phyloP scores from a whole-genome alignment of 2,888 invertebrate species.

The Lithophane semibrunnea region DNA sequence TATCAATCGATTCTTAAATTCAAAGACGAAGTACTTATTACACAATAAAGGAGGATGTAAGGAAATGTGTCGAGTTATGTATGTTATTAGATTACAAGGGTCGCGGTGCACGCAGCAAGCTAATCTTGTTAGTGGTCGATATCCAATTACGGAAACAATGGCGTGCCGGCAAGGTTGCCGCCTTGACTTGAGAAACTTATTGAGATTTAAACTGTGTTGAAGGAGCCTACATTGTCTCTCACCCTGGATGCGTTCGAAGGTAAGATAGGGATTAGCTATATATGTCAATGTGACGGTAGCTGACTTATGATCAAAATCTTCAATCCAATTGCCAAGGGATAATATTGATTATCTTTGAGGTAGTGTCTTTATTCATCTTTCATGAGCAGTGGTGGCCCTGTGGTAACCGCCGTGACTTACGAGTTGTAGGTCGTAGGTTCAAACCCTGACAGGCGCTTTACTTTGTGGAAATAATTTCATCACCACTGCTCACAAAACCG shows the following conservation, averaged over 20 bases:
- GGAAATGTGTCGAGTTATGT: conserved; percentile 60
- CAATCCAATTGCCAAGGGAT: background rate
- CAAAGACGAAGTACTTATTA: conserved; percentile 11
- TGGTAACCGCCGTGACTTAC: too few species aligned
- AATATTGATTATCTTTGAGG: background rate
- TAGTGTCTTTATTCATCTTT: background rate
- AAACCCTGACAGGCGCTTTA: too few species aligned
- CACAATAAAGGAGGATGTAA: conserved; percentile 32
- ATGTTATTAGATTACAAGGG: conserved; percentile 80
- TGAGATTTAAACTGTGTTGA: conserved; percentile 57
- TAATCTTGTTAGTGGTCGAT: conserved; percentile 78
- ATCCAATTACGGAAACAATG: conserved; percentile 82
- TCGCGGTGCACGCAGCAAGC: conserved; percentile 74
- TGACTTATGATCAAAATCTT: background rate
- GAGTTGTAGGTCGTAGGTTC: too few species aligned
- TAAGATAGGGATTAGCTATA: conserved; percentile 26
- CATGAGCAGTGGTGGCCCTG: too few species aligned
- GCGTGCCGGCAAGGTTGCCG: conserved; percentile 72
- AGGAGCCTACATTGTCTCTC: conserved; percentile 12
- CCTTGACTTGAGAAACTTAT: conserved; percentile 77
- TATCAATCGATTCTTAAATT: background rate
- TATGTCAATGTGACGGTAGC: conserved; percentile 10
- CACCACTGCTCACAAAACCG: too few species aligned
- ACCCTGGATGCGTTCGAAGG: conserved; percentile 21
- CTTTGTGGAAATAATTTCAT: too few species aligned